Base-by-base conservation (phyloP, 2,113 vertebrate species). In the Phainopepla nitens region DNA sequence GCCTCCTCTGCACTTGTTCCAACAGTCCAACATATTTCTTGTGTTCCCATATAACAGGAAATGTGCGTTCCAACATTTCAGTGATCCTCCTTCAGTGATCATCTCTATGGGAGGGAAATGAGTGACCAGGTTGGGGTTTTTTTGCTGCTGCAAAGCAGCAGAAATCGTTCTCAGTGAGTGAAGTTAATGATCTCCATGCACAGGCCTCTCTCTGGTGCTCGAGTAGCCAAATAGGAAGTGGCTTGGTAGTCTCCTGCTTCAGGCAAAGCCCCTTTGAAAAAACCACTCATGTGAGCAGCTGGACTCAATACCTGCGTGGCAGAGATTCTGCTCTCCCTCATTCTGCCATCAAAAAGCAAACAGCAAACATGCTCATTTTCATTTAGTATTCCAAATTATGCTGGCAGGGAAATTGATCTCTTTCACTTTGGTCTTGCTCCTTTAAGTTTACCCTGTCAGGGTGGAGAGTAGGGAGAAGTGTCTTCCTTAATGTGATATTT, bases 101-200 rank as follows among this genome's bases (percentile, higher is more conserved):
- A 51, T 29, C 29, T 12, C 50, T 25, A 0, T 28, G 27, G 54
- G 53, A 45, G 45, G 23, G 6, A 60, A 60, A 53, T 6, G 39
- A 87, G 8, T 19, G 28, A 28, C 45, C 27, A 33, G 27, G 11
- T 2, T 45, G 72, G 54, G 16, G 23, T 0, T 8, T 16, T 35
- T 36, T 23, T 45, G 31, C 22, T 60, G 33, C 22, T 60, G 6
- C 11, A 44, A 22, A 68, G 53, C 14, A 36, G 22, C 62, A 45
- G 54, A 33, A 39, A 18, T 60, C 0, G 0, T 10, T 39, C 9
- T 7, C 28, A 28, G 24, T 12, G 29, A 28, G n/a, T 21, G 56
- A 75, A 89, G 33, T 24, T 73, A 35, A 70, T 15, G 45, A 72
- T 79, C 25, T 60, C 68, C 14, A 14, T 1, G 35, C 3, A 22